phyloP scores from a whole-genome alignment of 2,113 vertebrate species.

The Larimichthys polyactis region DNA sequence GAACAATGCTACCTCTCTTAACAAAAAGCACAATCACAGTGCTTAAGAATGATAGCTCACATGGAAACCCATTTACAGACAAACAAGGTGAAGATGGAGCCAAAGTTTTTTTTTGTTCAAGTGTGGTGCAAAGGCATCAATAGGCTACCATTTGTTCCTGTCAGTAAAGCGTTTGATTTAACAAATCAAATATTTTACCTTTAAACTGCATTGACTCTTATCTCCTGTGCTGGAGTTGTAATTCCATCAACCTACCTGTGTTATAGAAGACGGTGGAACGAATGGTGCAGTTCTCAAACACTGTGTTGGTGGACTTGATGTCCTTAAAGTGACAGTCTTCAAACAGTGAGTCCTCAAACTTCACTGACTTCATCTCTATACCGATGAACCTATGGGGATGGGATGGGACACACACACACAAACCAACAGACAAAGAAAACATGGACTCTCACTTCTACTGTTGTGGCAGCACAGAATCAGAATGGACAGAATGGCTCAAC shows the following conservation, averaged over 20 bases:
- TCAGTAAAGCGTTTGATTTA: background rate
- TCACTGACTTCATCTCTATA: slow-evolving; percentile 96
- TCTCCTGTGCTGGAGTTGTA: slow-evolving; percentile 2
- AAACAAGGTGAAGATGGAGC: background rate
- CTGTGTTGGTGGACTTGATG: slow-evolving; percentile 90
- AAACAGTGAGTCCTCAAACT: slow-evolving; percentile 93
- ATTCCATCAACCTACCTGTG: slow-evolving; percentile 85
- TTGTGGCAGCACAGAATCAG: slow-evolving; percentile 51
- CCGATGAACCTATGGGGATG: slow-evolving; percentile 88
- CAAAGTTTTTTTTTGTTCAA: background rate
- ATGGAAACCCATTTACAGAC: background rate
- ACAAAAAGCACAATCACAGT: background rate
- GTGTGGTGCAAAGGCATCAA: background rate
- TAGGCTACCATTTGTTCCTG: background rate
- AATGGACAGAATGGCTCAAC: slow-evolving; percentile 43
- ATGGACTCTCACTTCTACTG: slow-evolving; percentile 67
- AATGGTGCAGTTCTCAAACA: slow-evolving; percentile 96
- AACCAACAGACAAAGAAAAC: slow-evolving; percentile 55
- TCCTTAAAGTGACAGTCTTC: slow-evolving; percentile 95
- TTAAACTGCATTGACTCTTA: background rate
- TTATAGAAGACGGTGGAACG: slow-evolving; percentile 90
- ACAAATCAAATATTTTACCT: background rate
- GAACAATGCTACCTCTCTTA: background rate
- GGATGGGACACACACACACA: slow-evolving; percentile 61
- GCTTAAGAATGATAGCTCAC: background rate